Evolutionary conservation across 2,113 vertebrate species (phyloP).

Genomic region (Corydoras maculifer): DNA sequence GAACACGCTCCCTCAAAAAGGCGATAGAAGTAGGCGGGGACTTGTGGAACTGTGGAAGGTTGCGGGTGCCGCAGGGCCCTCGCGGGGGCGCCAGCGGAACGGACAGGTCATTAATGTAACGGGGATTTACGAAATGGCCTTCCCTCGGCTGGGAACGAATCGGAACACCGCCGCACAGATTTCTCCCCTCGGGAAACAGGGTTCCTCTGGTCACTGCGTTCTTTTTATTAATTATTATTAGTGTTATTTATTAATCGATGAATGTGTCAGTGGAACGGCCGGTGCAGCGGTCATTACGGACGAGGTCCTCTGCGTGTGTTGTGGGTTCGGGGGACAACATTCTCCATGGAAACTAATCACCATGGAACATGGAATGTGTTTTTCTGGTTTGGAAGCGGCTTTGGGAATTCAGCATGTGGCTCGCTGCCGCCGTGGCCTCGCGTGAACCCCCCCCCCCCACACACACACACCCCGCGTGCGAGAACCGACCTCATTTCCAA

Average conservation of each 20-base stretch:
- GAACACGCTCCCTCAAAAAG: too few relatives aligned
- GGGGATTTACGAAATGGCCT: too few relatives aligned
- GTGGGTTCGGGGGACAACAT: background rate
- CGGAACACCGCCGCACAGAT: too few relatives aligned
- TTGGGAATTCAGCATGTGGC: slow-evolving; percentile 22
- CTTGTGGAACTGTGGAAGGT: too few relatives aligned
- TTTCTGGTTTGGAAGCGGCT: slow-evolving; percentile 24
- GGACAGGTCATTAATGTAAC: too few relatives aligned
- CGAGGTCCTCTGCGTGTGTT: slow-evolving; percentile 2
- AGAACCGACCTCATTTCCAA: slow-evolving; percentile 16
- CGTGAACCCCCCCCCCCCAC: slow-evolving; percentile 4
- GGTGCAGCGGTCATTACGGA: background rate
- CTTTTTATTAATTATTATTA: too few relatives aligned
- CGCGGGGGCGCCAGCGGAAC: too few relatives aligned
- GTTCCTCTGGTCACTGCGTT: too few relatives aligned
- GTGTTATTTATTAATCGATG: background rate
- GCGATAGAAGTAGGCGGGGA: too few relatives aligned
- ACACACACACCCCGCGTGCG: background rate
- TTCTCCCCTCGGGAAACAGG: too few relatives aligned
- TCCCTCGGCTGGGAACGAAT: too few relatives aligned
- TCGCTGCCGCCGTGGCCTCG: slow-evolving; percentile 11
- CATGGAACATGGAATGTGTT: slow-evolving; percentile 14
- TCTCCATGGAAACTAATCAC: slow-evolving; percentile 19
- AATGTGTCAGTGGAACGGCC: background rate
- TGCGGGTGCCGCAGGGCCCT: too few relatives aligned